Conservation (phyloP, 2,113 vertebrate species). For the Boulengeromyrus knoepffleri region DNA sequence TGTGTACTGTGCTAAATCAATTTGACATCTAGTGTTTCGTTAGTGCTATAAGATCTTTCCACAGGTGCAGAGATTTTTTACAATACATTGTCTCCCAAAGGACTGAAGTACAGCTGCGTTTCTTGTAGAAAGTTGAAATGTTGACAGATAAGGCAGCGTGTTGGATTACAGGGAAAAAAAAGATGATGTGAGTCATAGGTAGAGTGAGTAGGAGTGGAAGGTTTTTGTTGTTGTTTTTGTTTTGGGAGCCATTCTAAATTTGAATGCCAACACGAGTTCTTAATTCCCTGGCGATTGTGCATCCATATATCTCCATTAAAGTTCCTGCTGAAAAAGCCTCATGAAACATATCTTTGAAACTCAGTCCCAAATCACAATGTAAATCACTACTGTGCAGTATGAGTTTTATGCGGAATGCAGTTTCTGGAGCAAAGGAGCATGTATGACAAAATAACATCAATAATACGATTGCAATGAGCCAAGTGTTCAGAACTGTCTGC, state of each 20-base stretch:
- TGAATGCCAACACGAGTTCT: background rate
- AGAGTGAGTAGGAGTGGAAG: background rate
- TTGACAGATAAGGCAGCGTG: background rate
- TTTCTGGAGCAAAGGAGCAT: background rate
- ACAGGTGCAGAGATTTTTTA: background rate
- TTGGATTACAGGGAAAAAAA: constrained; percentile 14
- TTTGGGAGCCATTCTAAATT: background rate
- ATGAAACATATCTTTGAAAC: background rate
- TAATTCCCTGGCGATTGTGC: constrained; percentile 2
- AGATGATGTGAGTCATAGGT: background rate
- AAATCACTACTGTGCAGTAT: background rate
- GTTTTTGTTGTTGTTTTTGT: background rate
- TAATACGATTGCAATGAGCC: background rate
- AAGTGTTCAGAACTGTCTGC: background rate
- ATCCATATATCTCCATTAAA: background rate
- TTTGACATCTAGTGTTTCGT: background rate
- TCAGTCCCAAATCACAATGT: background rate
- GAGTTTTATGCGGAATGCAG: background rate
- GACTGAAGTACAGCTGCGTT: background rate
- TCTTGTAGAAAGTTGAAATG: background rate
- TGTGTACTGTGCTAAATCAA: background rate
- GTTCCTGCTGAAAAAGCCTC: background rate
- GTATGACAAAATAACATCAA: background rate
- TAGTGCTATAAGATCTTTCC: background rate
- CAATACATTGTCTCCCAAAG: background rate